A percentile compares a stretch with the other conserved stretches of the same genome.
phyloP scores from a whole-genome alignment of 2,113 vertebrate species.

The Orthonyx spaldingii region DNA sequence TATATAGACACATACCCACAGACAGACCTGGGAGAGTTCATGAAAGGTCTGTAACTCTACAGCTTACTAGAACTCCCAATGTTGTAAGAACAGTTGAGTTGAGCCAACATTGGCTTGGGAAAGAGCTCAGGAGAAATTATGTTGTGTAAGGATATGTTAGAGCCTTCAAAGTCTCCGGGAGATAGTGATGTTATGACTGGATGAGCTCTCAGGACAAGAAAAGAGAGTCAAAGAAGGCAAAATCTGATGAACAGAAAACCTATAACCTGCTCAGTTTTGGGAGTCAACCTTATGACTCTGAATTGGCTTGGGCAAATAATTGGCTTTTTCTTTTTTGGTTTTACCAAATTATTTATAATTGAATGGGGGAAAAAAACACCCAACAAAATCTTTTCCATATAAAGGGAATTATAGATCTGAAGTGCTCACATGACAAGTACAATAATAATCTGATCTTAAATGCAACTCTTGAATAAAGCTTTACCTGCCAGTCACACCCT shows the following conservation, averaged over 20 bases:
- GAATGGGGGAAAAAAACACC: fast-evolving
- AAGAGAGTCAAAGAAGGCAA: background rate
- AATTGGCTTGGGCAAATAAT: background rate
- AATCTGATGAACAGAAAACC: background rate
- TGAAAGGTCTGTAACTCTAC: background rate
- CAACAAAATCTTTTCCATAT: background rate
- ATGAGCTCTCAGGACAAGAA: background rate
- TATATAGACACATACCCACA: background rate
- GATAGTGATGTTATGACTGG: background rate
- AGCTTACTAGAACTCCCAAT: background rate
- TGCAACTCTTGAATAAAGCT: background rate
- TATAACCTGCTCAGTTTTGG: background rate
- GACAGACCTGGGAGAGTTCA: background rate
- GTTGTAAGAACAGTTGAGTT: background rate
- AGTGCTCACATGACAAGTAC: background rate
- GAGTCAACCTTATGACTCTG: background rate
- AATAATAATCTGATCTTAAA: background rate
- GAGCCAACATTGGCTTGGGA: background rate
- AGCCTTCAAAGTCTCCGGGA: background rate
- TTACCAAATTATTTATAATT: background rate
- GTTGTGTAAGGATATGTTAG: background rate
- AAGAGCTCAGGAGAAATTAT: background rate
- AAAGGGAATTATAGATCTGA: background rate
- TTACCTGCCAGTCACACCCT: background rate
- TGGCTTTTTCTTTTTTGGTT: background rate